Conservation (phyloP, 1,140 invertebrate species). For the Penaeus vannamei region DNA sequence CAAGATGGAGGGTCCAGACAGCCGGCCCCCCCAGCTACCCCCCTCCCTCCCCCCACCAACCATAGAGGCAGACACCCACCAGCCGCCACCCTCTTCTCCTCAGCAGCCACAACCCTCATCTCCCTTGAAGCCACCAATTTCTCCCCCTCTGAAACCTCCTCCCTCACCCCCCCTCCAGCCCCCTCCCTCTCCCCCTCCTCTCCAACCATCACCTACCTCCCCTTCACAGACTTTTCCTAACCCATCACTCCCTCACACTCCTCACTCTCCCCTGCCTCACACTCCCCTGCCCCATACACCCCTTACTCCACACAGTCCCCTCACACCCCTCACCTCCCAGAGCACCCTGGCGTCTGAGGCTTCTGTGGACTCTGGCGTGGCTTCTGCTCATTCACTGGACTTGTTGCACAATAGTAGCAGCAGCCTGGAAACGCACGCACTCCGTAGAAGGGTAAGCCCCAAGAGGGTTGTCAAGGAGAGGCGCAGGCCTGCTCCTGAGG, state of each 20-base stretch:
- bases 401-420: conserved; percentile 53
- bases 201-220: conserved; percentile 49
- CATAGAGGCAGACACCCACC: conserved; percentile 49
- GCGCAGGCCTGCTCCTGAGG: too few species aligned
- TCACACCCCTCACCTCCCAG: conserved; percentile 58
- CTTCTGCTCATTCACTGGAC: conserved; percentile 57
- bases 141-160: conserved; percentile 38
- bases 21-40: conserved; percentile 55
- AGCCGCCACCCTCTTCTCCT: conserved; percentile 31
- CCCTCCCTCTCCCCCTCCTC: conserved; percentile 23
- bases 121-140: conserved; percentile 38
- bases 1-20: conserved; percentile 63
- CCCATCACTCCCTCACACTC: conserved; percentile 44
- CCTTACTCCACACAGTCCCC: conserved; percentile 55
- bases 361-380: conserved; percentile 57
- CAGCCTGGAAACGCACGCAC: conserved; percentile 56
- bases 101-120: not conserved
- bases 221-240: conserved; percentile 41
- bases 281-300: conserved; percentile 53
- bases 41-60: conserved; percentile 52
- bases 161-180: conserved; percentile 39
- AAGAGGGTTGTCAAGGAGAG: too few species aligned
- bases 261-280: conserved; percentile 30
- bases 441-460: conserved; percentile 53
- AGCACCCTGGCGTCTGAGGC: conserved; percentile 58